Evolutionary conservation across 2,888 invertebrate genomes (phyloP).

Genomic region (Cyrtodaria siliqua): DNA sequence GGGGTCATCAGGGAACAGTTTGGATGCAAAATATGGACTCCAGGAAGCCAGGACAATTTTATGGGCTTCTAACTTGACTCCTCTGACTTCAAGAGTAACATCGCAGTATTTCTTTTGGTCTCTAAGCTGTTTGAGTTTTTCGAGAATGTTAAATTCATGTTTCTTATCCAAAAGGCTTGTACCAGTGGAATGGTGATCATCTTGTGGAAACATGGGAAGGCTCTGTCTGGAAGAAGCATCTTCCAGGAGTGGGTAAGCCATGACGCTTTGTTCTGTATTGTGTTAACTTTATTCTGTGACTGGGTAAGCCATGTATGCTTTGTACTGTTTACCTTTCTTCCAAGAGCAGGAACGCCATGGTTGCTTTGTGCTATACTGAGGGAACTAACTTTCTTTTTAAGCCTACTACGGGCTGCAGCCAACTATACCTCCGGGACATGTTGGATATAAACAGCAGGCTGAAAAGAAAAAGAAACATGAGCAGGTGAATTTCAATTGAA

Average conservation of each 20-base stretch:
- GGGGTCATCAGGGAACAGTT: constrained; percentile 57
- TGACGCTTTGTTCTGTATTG: too few species aligned
- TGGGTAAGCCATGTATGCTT: constrained; percentile 1
- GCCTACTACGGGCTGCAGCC: too few species aligned
- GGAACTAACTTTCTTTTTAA: too few species aligned
- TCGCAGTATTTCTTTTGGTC: constrained; percentile 89
- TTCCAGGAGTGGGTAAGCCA: constrained; percentile 43
- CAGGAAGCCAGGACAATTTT: constrained; percentile 89
- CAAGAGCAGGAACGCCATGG: too few species aligned
- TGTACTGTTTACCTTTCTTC: too few species aligned
- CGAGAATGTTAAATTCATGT: constrained; percentile 64
- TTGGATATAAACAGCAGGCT: too few species aligned
- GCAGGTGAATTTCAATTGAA: too few species aligned
- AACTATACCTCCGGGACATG: too few species aligned
- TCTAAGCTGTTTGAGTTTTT: constrained; percentile 80
- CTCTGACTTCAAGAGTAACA: constrained; percentile 88
- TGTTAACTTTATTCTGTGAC: too few species aligned
- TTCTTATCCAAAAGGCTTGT: constrained; percentile 49
- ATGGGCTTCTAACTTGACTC: constrained; percentile 88
- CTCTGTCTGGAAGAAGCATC: constrained; percentile 17
- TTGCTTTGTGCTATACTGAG: too few species aligned
- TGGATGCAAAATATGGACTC: constrained; percentile 89
- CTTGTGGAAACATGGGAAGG: constrained; percentile 25
- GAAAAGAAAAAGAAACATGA: too few species aligned
- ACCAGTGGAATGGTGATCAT: constrained; percentile 6